Evolutionary conservation across 2,888 invertebrate genomes (phyloP).

Genomic region (Folsomia candida): DNA sequence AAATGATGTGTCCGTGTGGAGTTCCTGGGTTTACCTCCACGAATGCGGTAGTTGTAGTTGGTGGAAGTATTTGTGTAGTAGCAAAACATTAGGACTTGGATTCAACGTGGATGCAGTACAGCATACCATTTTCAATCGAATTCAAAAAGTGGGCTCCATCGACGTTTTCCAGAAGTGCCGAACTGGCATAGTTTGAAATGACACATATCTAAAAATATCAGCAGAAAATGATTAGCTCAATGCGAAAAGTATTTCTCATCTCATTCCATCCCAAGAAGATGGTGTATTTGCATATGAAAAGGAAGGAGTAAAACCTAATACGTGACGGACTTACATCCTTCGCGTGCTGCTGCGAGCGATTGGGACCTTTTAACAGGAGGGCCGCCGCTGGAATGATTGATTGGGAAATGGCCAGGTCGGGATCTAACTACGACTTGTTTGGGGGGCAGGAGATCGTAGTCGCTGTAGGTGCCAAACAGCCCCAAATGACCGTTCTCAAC

Average conservation of each 20-base stretch:
- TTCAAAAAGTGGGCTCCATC: slow-evolving; percentile 19
- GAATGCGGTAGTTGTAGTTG: no score
- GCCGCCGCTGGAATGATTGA: not conserved
- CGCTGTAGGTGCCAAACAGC: not conserved
- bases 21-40: no score
- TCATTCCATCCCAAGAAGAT: no score
- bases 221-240: not conserved
- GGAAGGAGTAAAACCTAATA: not conserved
- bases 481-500: slow-evolving; percentile 7
- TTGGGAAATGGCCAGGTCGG: not conserved
- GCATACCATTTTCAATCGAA: slow-evolving; percentile 7
- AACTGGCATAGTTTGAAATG: slow-evolving; percentile 45
- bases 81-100: no score
- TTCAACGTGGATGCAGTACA: not conserved
- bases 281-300: not conserved
- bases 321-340: slow-evolving; percentile 11
- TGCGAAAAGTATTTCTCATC: no score
- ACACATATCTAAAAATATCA: slow-evolving; percentile 37
- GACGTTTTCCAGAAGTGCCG: slow-evolving; percentile 42
- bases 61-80: no score
- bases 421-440: not conserved
- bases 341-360: not conserved
- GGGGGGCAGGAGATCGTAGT: slow-evolving; percentile 3
- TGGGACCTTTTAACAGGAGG: not conserved
- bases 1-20: no score